Base-by-base conservation (phyloP, 2,797 vertebrate species). In the Tangara arthus region DNA sequence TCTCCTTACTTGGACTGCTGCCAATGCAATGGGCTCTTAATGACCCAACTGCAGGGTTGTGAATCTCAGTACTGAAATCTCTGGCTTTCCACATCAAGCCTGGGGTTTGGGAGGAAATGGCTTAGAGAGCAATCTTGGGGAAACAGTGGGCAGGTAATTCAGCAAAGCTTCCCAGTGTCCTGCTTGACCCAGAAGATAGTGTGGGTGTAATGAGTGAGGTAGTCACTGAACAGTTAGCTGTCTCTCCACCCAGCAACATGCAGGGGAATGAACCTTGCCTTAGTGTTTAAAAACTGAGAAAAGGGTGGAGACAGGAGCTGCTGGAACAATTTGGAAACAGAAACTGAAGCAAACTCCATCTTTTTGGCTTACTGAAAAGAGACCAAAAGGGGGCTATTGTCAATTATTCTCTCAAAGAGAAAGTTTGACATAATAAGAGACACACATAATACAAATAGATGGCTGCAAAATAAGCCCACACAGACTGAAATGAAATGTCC, bases 331-430 rank as follows among this genome's bases (percentile, higher is more conserved):
- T 87, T 59, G 35, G 63, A 86, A 94, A 57, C 37, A 50, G 76
- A 81, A 86, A 44, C 46, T 2, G 5, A 83, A 92, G 73, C 32
- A 83, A 68, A 65, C 77, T 78, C 72, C 60, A 80, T 95, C 81
- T 85, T 47, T 65, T 90, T 60, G 69, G 65, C 37, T 90, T 63
- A 56, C 42, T 82, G 83, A 83, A 55, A 41, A 83, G 91, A 84
- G 60, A 39, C 22, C 80, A 65, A 89, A 89, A 89, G 59, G 75
- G 27, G 37, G 23, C 64, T 80, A 17, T 50, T 91, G 73, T 89
- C 30, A 80, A 64, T 91, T 94, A 89, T 46, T 89, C 77, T 82
- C 52, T 84, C 35, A 70, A 80, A 93, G 52, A 56, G n/a, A 84
- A 93, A 77, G 77, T 80, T 85, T 92, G 75, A 68, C 53, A 30